phyloP scores from a whole-genome alignment of 2,888 invertebrate species.

The Acronicta leporina region DNA sequence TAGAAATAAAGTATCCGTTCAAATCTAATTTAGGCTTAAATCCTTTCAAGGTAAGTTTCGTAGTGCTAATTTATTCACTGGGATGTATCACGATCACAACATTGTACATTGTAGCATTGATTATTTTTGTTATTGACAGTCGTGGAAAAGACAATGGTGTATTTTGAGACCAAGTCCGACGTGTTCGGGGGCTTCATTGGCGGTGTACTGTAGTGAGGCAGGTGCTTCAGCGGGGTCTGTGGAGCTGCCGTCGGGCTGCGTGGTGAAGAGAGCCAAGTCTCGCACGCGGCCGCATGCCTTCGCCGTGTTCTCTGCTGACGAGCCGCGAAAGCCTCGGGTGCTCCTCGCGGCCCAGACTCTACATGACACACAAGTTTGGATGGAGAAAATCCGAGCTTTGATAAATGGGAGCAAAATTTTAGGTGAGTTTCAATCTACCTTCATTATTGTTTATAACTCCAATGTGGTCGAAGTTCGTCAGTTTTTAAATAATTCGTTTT shows the following conservation, averaged over 20 bases:
- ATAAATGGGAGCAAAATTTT: slow-evolving; percentile 79
- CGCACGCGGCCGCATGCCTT: slow-evolving; percentile 92
- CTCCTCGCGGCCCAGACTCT: slow-evolving; percentile 91
- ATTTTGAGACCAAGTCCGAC: slow-evolving; percentile 89
- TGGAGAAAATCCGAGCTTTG: slow-evolving; percentile 89
- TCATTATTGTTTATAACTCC: slow-evolving; percentile 41
- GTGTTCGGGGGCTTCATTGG: slow-evolving; percentile 87
- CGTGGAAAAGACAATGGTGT: slow-evolving; percentile 92
- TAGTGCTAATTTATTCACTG: slow-evolving; percentile 41
- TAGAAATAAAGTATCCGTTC: slow-evolving; percentile 91
- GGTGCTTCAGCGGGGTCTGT: slow-evolving; percentile 84
- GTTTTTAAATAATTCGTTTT: no score
- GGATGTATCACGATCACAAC: slow-evolving; percentile 52
- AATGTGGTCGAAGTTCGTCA: slow-evolving; percentile 39
- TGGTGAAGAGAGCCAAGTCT: slow-evolving; percentile 91
- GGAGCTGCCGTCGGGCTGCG: slow-evolving; percentile 89
- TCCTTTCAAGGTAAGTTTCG: slow-evolving; percentile 89
- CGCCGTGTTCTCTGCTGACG: slow-evolving; percentile 90
- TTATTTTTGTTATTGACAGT: slow-evolving; percentile 79
- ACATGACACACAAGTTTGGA: slow-evolving; percentile 92
- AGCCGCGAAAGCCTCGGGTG: slow-evolving; percentile 90
- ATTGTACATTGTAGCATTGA: slow-evolving; percentile 59
- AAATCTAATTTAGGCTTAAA: slow-evolving; percentile 90
- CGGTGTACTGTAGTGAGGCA: slow-evolving; percentile 87
- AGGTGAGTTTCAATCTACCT: slow-evolving; percentile 72